Evolutionary conservation across 1,140 invertebrate species (phyloP), one percentile per base, ranked within the genome.

Genomic region (Bradysia coprophila): DNA sequence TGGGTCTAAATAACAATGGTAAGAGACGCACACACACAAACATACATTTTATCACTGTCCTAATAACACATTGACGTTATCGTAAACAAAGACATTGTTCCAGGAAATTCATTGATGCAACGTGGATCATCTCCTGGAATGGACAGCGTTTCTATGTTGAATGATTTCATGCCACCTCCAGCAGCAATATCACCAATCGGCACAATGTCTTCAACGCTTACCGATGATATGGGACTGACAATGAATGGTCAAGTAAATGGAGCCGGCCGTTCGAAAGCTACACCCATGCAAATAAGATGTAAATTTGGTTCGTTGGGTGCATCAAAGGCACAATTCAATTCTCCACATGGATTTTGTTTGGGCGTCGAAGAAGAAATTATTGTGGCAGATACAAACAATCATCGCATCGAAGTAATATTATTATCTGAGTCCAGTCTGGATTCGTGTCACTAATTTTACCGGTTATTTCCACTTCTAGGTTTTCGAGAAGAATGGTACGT

Each of bases 371-470:
- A 96, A 65, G 90, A 94, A 53, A 89, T 92, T 50, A 86, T 95
- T 51, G 86, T 91, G 16, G 91, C 91, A 16, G 92, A 96, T 60
- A 96, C 92, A 0, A 92, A 94, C 59, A 95, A 95, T 62, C 90
- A 95, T 65, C 75, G 90, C 41, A 90, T 95, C 54, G 85, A 89
- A 63, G 83, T 92, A 58, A 64, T 36, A 9, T 49, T 47, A 43
- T 2, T 13, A n/a, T n/a, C n/a, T n/a, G 8, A n/a, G n/a, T n/a
- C n/a, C n/a, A n/a, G n/a, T n/a, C n/a, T n/a, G n/a, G n/a, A n/a
- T n/a, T n/a, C 4, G 20, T 28, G 2, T 40, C 9, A 21, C 16
- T 21, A 23, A 28, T 2, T 6, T 23, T 40, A 2, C 23, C 16
- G 15, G 20, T 11, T 41, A 21, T 28, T 16, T 44, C 21, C 38